A percentile compares a stretch with the other conserved stretches of the same genome.
These are phyloP conservation scores for Cryptotis parvus DNA, from an alignment of 2,113 vertebrate genomes.

Conservation along the genomic window DNA sequence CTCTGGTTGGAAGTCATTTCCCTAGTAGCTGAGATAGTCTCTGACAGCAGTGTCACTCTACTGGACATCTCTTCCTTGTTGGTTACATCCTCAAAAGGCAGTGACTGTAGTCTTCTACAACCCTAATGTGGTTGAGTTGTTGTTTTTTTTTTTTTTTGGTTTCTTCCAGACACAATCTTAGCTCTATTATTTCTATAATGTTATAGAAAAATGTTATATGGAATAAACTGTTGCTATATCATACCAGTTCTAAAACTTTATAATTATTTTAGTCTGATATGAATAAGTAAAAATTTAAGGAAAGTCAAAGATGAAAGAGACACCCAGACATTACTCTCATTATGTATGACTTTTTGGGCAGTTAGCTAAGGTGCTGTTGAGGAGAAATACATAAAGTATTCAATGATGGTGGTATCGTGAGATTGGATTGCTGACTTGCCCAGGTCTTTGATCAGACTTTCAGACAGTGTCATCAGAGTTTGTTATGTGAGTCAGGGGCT, in stretches of 20 bases:
- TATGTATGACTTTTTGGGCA: not conserved
- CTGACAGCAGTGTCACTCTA: not conserved
- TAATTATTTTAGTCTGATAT: not conserved
- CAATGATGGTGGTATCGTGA: not conserved
- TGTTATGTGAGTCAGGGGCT: not conserved
- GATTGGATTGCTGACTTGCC: not conserved
- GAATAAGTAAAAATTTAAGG: not conserved
- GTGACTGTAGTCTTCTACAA: not conserved
- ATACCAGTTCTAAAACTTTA: not conserved
- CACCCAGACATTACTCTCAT: not conserved
- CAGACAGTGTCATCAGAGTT: not conserved
- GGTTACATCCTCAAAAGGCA: not conserved
- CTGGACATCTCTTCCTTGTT: not conserved
- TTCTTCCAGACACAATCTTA: not conserved
- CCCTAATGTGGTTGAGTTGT: fast-evolving
- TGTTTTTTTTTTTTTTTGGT: no score
- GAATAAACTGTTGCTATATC: not conserved
- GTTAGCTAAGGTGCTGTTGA: not conserved
- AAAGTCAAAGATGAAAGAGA: not conserved
- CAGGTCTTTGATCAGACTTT: not conserved
- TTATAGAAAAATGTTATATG: not conserved
- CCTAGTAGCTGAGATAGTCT: not conserved
- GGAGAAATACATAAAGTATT: not conserved
- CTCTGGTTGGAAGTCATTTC: not conserved
- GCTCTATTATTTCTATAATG: not conserved